Evolutionary conservation across 64 coral and sea anemone species (phyloP), one percentile per base, ranked within the genome.

Genomic region (Dendrophyllia cribrosa): DNA sequence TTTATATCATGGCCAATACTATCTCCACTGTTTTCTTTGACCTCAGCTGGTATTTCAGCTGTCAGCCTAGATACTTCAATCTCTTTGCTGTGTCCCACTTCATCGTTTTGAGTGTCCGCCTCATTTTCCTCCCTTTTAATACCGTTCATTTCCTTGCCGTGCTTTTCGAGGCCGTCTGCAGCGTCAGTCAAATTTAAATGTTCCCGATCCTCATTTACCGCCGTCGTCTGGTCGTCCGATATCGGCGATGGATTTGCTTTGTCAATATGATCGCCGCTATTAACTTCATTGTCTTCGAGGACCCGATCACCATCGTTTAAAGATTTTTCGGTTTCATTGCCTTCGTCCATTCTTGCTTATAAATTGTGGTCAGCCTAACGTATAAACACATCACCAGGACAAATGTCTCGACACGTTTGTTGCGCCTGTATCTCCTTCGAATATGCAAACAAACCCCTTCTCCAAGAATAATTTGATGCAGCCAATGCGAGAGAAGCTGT

Each of bases 381-480:
- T 83, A 83, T 83, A 66, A 83, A 83, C 80, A 83, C 43, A 67
- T 66, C 44, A 15, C 10, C 4, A n/a, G 10, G 80, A 66, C 80
- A 83, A 83, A 49, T 12, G 9, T 45, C 43, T 66, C 59, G 3
- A 23, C 19, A 19, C 34, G 60, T 22, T 67, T 83, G 80, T 21
- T 48, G 3, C 17, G 1, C n/a, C 61, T 47, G 19, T 7, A 47
- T 14, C 49, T n/a, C 25, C 5, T 59, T 62, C 11, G 23, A 47
- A 46, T 23, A 22, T 11, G 62, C 80, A 83, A 83, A 83, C 80
- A 83, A 83, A 62, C 17, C 72, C 43, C 4, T 25, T 43, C 14
- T 46, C 5, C 9, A 67, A 19, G 19, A 21, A 83, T 83, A 83
- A 67, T 67, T 48, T 48, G 7, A 66, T 83, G 56, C 78, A 45